Percentiles rank a stretch among this genome's conserved stretches.
Conservation (phyloP, 2,113 vertebrate genomes). For the Erinaceus europaeus region DNA sequence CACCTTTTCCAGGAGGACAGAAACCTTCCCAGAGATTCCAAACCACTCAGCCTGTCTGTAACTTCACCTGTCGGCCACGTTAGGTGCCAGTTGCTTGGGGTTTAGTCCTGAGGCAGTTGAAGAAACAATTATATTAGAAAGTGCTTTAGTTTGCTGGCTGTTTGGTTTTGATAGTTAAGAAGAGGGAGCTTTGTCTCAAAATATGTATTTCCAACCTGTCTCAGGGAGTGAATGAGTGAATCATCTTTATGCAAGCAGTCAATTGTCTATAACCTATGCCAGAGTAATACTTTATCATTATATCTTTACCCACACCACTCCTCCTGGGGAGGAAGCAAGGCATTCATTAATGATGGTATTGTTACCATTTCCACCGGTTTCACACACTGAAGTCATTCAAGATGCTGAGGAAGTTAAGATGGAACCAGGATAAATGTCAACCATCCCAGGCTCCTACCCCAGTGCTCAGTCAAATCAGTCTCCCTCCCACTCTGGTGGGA, state of each 20-base stretch:
- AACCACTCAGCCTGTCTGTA: not conserved
- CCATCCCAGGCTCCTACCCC: not conserved
- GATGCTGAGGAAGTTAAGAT: not conserved
- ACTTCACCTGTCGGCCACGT: not conserved
- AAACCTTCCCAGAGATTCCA: not conserved
- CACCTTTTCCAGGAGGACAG: not conserved
- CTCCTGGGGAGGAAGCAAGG: not conserved
- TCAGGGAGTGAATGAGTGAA: not conserved
- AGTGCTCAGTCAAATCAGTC: conserved; percentile 16
- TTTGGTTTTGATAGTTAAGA: too few species aligned
- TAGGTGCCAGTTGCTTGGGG: not conserved
- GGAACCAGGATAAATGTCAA: not conserved
- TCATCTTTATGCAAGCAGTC: not conserved
- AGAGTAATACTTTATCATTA: not conserved
- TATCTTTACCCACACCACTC: not conserved
- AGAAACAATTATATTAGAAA: not conserved
- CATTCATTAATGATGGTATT: not conserved
- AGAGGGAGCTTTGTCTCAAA: not conserved
- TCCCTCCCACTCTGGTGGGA: not conserved
- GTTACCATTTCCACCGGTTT: not conserved
- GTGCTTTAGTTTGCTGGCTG: not conserved
- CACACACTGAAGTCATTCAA: not conserved
- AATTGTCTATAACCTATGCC: not conserved
- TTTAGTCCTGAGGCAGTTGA: not conserved
- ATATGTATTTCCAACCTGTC: not conserved